phyloP scores from a whole-genome alignment of 2,888 invertebrate genomes.

The Melinaea marsaeus region DNA sequence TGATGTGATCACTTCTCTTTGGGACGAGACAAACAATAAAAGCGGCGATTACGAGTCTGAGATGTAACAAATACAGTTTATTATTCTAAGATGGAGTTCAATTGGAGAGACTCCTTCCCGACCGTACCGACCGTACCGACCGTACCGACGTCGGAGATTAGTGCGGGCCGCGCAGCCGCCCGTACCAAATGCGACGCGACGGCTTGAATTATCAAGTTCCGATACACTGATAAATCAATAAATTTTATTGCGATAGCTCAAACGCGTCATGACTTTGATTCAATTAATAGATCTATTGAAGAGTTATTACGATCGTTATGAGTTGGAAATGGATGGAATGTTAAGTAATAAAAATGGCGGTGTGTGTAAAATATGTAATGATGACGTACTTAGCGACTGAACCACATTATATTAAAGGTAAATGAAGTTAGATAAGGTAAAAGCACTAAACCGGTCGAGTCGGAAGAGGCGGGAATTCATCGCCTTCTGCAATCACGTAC shows the following conservation, averaged over 20 bases:
- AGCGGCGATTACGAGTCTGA: constrained; percentile 72
- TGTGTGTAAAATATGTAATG: not conserved
- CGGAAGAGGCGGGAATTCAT: constrained; percentile 61
- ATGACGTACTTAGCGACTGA: not conserved
- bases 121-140: constrained; percentile 55
- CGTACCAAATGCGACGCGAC: constrained; percentile 67
- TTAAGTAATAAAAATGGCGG: no score
- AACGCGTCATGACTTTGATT: constrained; percentile 40
- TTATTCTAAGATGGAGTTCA: constrained; percentile 66
- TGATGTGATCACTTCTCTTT: constrained; percentile 69
- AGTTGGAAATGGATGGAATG: not conserved
- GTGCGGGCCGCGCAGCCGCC: constrained; percentile 57
- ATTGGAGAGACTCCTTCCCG: constrained; percentile 57
- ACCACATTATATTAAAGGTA: constrained; percentile 12
- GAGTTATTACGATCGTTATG: constrained; percentile 14
- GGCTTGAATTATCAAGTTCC: constrained; percentile 65
- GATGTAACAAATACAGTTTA: constrained; percentile 71
- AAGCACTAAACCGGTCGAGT: constrained; percentile 63
- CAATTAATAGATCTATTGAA: constrained; percentile 33
- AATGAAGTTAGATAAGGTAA: constrained; percentile 39
- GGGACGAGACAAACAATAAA: constrained; percentile 73
- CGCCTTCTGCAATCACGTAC: constrained; percentile 66
- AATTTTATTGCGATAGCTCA: constrained; percentile 53
- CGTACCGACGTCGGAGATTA: constrained; percentile 57
- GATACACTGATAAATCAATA: constrained; percentile 74